phyloP scores from a whole-genome alignment of 2,113 vertebrate species.

The Lophotis ruficrista region DNA sequence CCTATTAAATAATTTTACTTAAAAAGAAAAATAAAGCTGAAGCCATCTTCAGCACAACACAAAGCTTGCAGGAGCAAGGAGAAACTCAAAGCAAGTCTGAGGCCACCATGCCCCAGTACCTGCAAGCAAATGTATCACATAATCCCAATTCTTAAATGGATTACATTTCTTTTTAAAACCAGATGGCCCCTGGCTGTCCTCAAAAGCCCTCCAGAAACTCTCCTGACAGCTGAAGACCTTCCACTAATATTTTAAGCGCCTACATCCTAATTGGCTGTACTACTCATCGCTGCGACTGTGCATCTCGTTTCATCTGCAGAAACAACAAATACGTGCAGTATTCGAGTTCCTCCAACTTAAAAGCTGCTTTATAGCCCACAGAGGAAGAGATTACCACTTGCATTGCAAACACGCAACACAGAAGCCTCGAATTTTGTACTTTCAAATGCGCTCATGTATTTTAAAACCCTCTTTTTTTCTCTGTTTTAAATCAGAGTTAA shows the following conservation, averaged over 20 bases:
- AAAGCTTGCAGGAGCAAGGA: neutral
- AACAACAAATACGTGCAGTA: neutral
- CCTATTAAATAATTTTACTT: neutral
- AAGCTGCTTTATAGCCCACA: slow-evolving; percentile 4
- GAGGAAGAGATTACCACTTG: neutral
- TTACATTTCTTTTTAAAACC: neutral
- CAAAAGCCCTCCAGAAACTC: neutral
- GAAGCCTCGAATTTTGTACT: neutral
- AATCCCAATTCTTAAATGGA: neutral
- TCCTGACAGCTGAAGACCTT: neutral
- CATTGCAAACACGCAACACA: accelerated
- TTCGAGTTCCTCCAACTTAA: neutral
- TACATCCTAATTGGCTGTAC: neutral
- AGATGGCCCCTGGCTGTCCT: neutral
- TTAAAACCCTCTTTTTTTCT: neutral
- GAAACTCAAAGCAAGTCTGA: neutral
- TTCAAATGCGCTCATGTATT: neutral
- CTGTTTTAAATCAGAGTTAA: neutral
- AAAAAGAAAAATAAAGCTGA: neutral
- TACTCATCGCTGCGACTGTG: neutral
- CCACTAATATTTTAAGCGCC: neutral
- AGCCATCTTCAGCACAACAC: neutral
- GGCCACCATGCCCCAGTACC: neutral
- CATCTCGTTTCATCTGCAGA: neutral
- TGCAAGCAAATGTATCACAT: neutral